Conservation (phyloP, 30 jellyfish, hydroid and myxozoan genomes). For the Rhopilema esculentum region DNA sequence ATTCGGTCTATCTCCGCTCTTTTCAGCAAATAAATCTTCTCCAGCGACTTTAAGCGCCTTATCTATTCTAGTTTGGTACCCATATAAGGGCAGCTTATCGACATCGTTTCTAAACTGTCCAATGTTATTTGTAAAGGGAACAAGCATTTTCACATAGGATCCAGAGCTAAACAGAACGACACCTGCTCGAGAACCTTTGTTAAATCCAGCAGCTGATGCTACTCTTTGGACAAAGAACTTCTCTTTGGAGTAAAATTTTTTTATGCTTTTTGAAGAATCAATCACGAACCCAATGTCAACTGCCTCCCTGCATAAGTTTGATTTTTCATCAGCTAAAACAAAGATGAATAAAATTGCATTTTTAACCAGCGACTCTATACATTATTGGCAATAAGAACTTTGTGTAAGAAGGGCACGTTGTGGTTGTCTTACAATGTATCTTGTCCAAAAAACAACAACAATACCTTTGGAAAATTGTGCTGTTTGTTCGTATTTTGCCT, state of each 20-base stretch:
- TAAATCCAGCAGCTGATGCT: conserved; percentile 35
- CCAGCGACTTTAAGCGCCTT: conserved; percentile 61
- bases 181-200: conserved; percentile 50
- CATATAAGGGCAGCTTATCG: conserved; percentile 55
- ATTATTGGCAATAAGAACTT: too few relatives aligned
- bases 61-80: conserved; percentile 66
- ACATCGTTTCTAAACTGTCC: conserved; percentile 17
- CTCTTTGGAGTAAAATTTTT: conserved; percentile 10
- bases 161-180: conserved; percentile 68
- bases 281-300: conserved; percentile 59
- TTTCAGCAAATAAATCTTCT: conserved; percentile 15
- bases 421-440: too few relatives aligned
- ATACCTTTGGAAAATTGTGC: too few relatives aligned
- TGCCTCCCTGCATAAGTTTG: conserved; percentile 12
- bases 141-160: conserved; percentile 10
- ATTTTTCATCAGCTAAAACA: conserved; percentile 16
- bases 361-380: too few relatives aligned
- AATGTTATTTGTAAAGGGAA: conserved; percentile 6
- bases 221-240: conserved; percentile 40
- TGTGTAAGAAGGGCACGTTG: too few relatives aligned
- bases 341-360: neutral
- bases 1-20: conserved; percentile 42
- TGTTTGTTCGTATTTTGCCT: too few relatives aligned
- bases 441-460: too few relatives aligned
- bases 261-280: conserved; percentile 60